Evolutionary conservation across 92 coral and sea anemone genomes (phyloP), one percentile per base, ranked within the genome.

Genomic region (Hydrozoanthus gracilis): DNA sequence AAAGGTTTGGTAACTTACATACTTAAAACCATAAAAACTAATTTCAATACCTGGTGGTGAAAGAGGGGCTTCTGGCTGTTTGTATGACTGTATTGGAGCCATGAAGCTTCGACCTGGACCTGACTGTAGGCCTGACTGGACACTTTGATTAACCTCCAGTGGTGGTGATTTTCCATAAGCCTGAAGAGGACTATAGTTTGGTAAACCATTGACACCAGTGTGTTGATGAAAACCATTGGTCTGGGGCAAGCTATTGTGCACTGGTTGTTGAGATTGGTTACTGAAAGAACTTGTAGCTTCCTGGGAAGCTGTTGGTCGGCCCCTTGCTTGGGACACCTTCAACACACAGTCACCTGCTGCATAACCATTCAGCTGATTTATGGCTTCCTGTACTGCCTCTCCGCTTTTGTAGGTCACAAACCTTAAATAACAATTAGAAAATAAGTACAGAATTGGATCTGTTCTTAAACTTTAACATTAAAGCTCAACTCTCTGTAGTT

Each of bases 321-420:
- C 46, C 15, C 55, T 78, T 17, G 99, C 96, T 71, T 78, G 83
- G 79, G 88, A 89, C 10, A 96, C 98, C 47, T 89, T 87, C n/a
- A 96, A 91, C 51, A 90, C 86, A 15, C 87, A 77, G 60, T 80
- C 72, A 6, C 87, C 94, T 69, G 92, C 54, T 20, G 6, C 72
- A 61, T 79, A 77, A 9, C 98, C 96, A 58, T 93, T 88, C 82
- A 95, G 73, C 48, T 62, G 77, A 14, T 88, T 76, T 44, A 96
- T 92, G 3, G 98, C 99, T 45, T 71, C 91, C 45, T 64, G 61
- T 13, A 92, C 93, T 12, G 93, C 94, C 14, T 96, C 96, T 71
- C 93, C 98, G 9, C 92, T 55, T 35, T 88, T 68, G 77, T 76
- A 96, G 44, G 83, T 87, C 11, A 96, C 83, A 91, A 96, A 96